Percentiles rank a stretch among this genome's conserved stretches.
phyloP scores from a whole-genome alignment of 1,140 invertebrate species.

The Camponotus floridanus region DNA sequence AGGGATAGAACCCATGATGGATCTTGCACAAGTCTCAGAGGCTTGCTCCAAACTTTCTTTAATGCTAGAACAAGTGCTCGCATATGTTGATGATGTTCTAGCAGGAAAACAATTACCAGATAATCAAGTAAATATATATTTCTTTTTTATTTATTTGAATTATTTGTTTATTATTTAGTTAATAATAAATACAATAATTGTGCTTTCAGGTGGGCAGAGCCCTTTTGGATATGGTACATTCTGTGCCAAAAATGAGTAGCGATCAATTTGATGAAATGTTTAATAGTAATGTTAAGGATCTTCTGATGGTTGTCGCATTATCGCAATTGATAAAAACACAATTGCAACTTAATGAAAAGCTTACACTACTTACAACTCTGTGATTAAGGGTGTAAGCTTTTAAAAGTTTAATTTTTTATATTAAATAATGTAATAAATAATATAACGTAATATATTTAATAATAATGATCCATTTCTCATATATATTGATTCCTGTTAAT shows the following conservation, averaged over 20 bases:
- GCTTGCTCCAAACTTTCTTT: slow-evolving; percentile 92
- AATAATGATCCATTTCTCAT: slow-evolving; percentile 24
- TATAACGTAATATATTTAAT: slow-evolving; percentile 17
- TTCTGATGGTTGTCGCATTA: slow-evolving; percentile 98
- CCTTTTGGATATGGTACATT: slow-evolving; percentile 95
- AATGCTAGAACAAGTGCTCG: slow-evolving; percentile 93
- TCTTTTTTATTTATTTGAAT: neutral
- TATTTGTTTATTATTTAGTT: neutral
- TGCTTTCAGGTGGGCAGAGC: slow-evolving; percentile 90
- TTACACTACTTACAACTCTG: slow-evolving; percentile 92
- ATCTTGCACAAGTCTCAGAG: slow-evolving; percentile 95
- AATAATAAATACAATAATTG: slow-evolving; percentile 17
- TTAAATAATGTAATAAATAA: neutral
- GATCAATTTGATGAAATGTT: slow-evolving; percentile 98
- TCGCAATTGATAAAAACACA: slow-evolving; percentile 98
- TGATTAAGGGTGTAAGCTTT: slow-evolving; percentile 77
- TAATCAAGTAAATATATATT: slow-evolving; percentile 86
- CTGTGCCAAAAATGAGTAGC: slow-evolving; percentile 95
- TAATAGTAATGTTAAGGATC: slow-evolving; percentile 98
- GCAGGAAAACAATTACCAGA: slow-evolving; percentile 91
- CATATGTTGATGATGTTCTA: slow-evolving; percentile 96
- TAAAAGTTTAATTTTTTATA: neutral
- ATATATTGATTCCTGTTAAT: neutral
- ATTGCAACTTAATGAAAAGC: slow-evolving; percentile 97
- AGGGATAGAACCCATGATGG: slow-evolving; percentile 93